Percentiles rank a stretch among this genome's conserved stretches.
Conservation (phyloP, 2,797 vertebrate genomes). For the Margarornis squamiger region DNA sequence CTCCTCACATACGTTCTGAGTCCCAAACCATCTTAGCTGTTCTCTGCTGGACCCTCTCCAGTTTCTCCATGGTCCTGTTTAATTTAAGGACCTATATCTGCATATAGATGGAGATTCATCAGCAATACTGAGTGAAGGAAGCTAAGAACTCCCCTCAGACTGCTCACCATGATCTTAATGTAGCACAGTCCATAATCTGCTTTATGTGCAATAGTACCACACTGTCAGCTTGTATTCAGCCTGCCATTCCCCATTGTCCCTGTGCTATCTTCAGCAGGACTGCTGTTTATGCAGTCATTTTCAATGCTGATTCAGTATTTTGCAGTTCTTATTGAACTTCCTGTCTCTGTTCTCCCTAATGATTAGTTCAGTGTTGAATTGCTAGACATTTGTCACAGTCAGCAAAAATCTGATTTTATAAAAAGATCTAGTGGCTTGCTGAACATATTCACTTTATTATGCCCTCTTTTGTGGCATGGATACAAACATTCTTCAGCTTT, state of each 20-base stretch:
- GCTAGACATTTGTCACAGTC: neutral
- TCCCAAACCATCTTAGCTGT: neutral
- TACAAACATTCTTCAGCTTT: neutral
- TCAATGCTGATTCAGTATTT: neutral
- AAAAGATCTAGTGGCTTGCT: neutral
- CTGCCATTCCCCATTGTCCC: neutral
- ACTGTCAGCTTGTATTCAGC: neutral
- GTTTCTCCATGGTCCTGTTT: neutral
- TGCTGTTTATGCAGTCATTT: neutral
- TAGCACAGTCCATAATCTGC: neutral
- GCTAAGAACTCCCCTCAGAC: neutral
- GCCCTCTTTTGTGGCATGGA: neutral
- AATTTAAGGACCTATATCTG: neutral
- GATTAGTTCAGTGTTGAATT: neutral
- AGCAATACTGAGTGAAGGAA: neutral
- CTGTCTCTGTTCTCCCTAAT: neutral
- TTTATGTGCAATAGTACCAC: neutral
- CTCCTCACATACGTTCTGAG: fast-evolving
- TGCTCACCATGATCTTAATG: fast-evolving
- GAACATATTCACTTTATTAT: neutral
- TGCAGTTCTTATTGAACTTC: neutral
- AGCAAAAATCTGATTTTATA: neutral
- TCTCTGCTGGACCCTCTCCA: neutral
- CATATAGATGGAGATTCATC: neutral
- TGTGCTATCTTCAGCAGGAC: neutral